Conservation (phyloP, 2,113 vertebrate genomes). For the Sterrhoptilus dennistouni region DNA sequence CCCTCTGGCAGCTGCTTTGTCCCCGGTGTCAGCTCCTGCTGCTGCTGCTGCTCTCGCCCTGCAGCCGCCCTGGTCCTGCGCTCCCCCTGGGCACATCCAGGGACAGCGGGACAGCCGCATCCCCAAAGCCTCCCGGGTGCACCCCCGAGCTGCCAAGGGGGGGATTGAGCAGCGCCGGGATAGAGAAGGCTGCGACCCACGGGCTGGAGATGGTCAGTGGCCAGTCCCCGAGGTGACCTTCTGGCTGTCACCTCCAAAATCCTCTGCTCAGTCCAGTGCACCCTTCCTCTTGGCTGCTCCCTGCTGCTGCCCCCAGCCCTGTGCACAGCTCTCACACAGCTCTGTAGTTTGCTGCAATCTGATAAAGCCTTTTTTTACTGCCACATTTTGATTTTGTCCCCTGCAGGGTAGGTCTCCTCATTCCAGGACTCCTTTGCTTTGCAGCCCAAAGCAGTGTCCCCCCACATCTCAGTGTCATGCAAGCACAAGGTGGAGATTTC, state of each 20-base stretch:
- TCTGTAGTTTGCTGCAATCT: background rate
- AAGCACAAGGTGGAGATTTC: background rate
- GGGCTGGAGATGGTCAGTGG: background rate
- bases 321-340: background rate
- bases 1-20: background rate
- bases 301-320: background rate
- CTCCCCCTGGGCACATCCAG: background rate
- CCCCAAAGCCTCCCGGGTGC: background rate
- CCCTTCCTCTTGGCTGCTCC: background rate
- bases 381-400: background rate
- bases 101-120: background rate
- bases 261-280: background rate
- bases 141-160: accelerated
- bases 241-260: background rate
- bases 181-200: accelerated
- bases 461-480: background rate
- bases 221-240: background rate
- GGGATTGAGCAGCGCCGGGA: background rate
- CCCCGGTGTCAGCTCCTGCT: background rate
- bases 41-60: background rate
- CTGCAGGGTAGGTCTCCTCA: background rate
- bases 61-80: background rate
- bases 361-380: background rate
- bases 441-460: background rate
- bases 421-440: background rate